phyloP scores from a whole-genome alignment of 2,888 invertebrate genomes.

The Andrena bicolor region DNA sequence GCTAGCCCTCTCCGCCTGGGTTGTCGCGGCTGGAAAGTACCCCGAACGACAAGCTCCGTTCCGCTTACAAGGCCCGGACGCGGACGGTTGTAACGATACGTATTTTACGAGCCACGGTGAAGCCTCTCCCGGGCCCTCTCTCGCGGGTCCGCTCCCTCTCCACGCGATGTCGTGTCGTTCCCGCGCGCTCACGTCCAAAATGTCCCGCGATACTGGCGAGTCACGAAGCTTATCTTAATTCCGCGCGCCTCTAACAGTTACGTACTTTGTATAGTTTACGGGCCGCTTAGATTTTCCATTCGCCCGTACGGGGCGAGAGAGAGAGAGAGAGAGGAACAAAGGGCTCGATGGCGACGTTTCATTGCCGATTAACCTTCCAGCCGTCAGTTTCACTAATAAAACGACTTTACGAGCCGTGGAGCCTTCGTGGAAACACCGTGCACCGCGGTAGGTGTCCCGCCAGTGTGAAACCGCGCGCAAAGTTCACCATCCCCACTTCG shows the following conservation, averaged over 20 bases:
- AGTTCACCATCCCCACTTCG: neutral
- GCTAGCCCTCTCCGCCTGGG: neutral
- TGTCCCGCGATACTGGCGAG: constrained; percentile 45
- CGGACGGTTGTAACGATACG: constrained; percentile 65
- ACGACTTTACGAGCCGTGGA: constrained; percentile 33
- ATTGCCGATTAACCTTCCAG: constrained; percentile 48
- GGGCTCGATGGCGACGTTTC: constrained; percentile 46
- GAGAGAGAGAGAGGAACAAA: constrained; percentile 26
- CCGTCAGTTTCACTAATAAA: constrained; percentile 41
- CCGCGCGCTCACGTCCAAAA: constrained; percentile 54
- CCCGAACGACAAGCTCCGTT: constrained; percentile 57
- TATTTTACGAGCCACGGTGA: constrained; percentile 61
- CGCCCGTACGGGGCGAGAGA: neutral
- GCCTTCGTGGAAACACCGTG: constrained; percentile 14
- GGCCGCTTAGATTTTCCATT: constrained; percentile 50
- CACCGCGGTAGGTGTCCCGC: constrained; percentile 29
- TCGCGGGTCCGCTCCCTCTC: constrained; percentile 2
- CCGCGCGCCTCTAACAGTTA: constrained; percentile 52
- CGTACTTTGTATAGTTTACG: constrained; percentile 64
- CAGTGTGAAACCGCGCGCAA: neutral
- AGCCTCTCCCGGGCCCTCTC: constrained; percentile 36
- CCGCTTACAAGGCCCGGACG: constrained; percentile 56
- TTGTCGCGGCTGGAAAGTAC: constrained; percentile 54
- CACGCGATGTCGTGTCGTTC: constrained; percentile 3
- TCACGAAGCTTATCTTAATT: constrained; percentile 67